These are phyloP conservation scores for Melinaea marsaeus DNA, from an alignment of 2,888 invertebrate species.

Conservation along the genomic window DNA sequence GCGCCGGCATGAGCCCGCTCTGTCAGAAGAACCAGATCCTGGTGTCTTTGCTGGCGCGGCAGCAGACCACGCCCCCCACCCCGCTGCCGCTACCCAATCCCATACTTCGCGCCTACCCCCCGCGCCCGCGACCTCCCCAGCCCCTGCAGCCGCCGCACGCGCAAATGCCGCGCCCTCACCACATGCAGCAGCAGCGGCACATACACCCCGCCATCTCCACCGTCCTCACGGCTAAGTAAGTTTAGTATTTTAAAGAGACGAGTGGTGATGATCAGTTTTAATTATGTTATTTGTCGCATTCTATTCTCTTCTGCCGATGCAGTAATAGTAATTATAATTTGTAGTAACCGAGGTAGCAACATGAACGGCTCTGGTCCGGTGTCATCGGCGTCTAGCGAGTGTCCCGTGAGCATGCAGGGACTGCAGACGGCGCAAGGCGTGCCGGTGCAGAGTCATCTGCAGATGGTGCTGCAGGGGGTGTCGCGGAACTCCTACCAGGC, in stretches of 20 bases:
- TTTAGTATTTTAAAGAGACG: slow-evolving; percentile 6
- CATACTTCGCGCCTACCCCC: slow-evolving; percentile 66
- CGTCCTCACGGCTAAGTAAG: slow-evolving; percentile 39
- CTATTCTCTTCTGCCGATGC: too few relatives aligned
- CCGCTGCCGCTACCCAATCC: slow-evolving; percentile 84
- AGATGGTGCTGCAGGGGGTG: slow-evolving; percentile 71
- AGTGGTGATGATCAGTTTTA: background rate
- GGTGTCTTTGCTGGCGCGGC: slow-evolving; percentile 87
- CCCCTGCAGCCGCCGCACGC: slow-evolving; percentile 45
- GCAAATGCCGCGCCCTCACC: slow-evolving; percentile 35
- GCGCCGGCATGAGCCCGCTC: slow-evolving; percentile 79
- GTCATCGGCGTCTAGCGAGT: slow-evolving; percentile 29
- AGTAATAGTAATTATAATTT: background rate
- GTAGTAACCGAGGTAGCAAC: slow-evolving; percentile 46
- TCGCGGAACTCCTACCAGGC: slow-evolving; percentile 48
- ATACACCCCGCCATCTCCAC: slow-evolving; percentile 39
- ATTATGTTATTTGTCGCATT: background rate
- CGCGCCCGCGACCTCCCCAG: slow-evolving; percentile 42
- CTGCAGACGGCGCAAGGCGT: slow-evolving; percentile 25
- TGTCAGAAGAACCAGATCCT: slow-evolving; percentile 92
- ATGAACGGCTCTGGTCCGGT: slow-evolving; percentile 51
- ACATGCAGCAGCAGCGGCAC: slow-evolving; percentile 35
- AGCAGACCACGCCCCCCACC: slow-evolving; percentile 82
- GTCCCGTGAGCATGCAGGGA: slow-evolving; percentile 26
- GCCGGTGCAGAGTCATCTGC: slow-evolving; percentile 59